Conservation (phyloP, 2,113 vertebrate species). For the Hippopotamus amphibius region DNA sequence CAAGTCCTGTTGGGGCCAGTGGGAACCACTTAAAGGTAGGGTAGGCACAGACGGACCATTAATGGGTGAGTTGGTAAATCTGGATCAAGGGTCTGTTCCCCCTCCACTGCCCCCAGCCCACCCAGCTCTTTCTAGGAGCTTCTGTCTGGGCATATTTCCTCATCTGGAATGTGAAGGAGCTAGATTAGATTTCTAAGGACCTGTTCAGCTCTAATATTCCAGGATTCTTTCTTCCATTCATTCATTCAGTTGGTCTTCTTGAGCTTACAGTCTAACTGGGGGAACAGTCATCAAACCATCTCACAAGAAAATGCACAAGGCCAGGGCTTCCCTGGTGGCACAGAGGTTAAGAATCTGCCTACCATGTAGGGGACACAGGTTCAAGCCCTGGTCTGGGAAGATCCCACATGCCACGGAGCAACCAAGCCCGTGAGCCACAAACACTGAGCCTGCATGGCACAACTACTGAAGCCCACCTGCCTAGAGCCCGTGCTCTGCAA, state of each 20-base stretch:
- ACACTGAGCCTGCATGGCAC: no score
- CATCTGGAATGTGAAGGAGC: background rate
- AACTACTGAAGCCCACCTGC: no score
- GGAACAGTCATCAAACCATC: background rate
- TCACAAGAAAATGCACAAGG: background rate
- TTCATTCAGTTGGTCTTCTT: background rate
- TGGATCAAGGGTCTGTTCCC: background rate
- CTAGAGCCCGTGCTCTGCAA: no score
- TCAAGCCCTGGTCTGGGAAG: no score
- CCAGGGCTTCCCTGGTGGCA: no score
- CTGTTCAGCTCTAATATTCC: background rate
- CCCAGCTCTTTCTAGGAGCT: background rate
- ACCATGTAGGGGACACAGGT: no score
- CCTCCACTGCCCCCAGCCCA: background rate
- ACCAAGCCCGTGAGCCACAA: no score
- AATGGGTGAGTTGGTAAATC: background rate
- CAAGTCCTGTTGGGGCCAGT: background rate
- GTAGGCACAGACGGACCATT: background rate
- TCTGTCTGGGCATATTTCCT: background rate
- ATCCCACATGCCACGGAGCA: no score
- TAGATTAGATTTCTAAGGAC: background rate
- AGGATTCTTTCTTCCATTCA: background rate
- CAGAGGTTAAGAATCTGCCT: no score
- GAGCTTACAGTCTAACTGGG: background rate
- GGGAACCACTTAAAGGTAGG: background rate